Conservation (phyloP, 2,888 invertebrate species). For the Cosmorhoe ocellata region DNA sequence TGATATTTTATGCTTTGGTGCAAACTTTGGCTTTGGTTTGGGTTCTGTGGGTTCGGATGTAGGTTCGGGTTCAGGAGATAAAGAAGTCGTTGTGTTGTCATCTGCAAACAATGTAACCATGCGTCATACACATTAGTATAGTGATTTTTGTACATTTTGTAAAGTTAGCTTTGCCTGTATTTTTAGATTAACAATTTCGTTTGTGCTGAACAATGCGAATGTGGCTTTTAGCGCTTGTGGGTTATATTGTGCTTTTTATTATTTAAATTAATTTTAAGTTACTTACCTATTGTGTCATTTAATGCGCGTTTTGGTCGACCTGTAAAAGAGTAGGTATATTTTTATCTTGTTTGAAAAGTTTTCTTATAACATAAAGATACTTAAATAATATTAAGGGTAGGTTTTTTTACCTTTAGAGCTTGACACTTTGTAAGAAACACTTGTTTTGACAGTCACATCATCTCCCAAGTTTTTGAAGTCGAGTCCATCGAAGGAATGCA, state of each 20-base stretch:
- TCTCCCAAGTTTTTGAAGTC: constrained; percentile 76
- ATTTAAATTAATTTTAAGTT: neutral
- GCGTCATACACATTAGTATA: constrained; percentile 62
- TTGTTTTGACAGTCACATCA: constrained; percentile 89
- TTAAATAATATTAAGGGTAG: too few species aligned
- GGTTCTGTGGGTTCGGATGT: constrained; percentile 53
- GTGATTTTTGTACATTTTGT: constrained; percentile 38
- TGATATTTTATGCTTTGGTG: constrained; percentile 45
- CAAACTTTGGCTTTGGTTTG: constrained; percentile 49
- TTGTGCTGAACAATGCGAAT: constrained; percentile 33
- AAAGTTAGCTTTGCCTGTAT: constrained; percentile 40
- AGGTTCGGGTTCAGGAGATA: constrained; percentile 39
- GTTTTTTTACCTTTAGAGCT: constrained; percentile 67
- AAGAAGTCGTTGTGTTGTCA: constrained; percentile 69
- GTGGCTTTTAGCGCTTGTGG: constrained; percentile 40
- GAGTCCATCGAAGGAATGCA: constrained; percentile 70
- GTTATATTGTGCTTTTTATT: constrained; percentile 34
- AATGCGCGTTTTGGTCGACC: constrained; percentile 56
- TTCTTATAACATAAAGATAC: too few species aligned
- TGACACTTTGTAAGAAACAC: constrained; percentile 90
- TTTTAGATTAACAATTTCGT: constrained; percentile 18
- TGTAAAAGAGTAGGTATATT: constrained; percentile 26
- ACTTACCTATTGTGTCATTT: constrained; percentile 51
- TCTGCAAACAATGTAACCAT: constrained; percentile 76
- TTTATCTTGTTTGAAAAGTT: too few species aligned